These are phyloP conservation scores for Rhinogobius similis DNA, from an alignment of 2,113 vertebrate species.

Conservation along the genomic window DNA sequence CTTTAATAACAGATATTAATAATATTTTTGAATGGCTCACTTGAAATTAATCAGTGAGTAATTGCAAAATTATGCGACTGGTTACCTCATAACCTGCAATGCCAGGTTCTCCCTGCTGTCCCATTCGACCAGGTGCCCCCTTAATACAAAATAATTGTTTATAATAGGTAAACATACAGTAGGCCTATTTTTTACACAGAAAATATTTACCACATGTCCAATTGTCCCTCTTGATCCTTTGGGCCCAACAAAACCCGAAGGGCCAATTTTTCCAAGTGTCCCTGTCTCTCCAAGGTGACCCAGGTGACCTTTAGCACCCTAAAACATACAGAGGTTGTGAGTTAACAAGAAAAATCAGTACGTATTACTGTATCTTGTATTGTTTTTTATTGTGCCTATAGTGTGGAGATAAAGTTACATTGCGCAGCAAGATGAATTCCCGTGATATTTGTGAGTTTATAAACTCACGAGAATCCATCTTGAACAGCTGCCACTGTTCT, in stretches of 20 bases:
- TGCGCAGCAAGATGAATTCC: too few species aligned
- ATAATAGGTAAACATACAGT: not conserved
- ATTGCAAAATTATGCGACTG: slow-evolving; percentile 1
- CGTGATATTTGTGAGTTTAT: too few species aligned
- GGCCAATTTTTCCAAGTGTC: slow-evolving; percentile 83
- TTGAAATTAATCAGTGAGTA: not conserved
- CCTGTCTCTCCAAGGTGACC: slow-evolving; percentile 94
- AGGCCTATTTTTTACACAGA: not conserved
- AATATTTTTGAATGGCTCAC: slow-evolving; percentile 3
- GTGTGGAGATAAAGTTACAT: not conserved
- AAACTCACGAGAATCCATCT: too few species aligned
- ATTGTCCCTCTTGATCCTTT: slow-evolving; percentile 96
- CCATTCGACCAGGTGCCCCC: slow-evolving; percentile 94
- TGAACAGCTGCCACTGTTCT: too few species aligned
- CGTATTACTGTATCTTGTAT: not conserved
- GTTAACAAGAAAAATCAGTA: not conserved
- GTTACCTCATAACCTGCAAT: slow-evolving; percentile 91
- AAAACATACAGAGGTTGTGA: slow-evolving; percentile 17
- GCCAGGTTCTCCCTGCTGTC: slow-evolving; percentile 91
- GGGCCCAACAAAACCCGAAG: slow-evolving; percentile 86
- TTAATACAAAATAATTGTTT: slow-evolving; percentile 42
- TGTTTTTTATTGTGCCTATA: not conserved
- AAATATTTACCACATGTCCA: slow-evolving; percentile 88
- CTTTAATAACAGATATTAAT: slow-evolving; percentile 72
- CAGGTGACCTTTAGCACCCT: slow-evolving; percentile 92